phyloP scores from a whole-genome alignment of 2,797 vertebrate species.

The Uromys caudimaculatus region DNA sequence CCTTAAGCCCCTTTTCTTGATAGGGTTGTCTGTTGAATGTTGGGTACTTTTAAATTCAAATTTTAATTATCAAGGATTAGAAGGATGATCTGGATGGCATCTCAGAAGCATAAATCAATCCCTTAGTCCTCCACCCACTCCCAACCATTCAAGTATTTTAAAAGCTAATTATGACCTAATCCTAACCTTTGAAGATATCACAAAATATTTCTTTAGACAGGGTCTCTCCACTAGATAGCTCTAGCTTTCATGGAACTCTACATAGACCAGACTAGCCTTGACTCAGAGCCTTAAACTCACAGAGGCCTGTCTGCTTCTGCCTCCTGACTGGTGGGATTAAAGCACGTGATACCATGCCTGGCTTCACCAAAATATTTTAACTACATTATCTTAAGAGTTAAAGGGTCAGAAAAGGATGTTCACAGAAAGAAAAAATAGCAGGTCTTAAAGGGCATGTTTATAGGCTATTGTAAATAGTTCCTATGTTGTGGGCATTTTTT shows the following conservation, averaged over 20 bases:
- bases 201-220: not conserved
- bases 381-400: not conserved
- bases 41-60: conserved; percentile 37
- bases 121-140: not conserved
- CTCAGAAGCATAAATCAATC: conserved; percentile 52
- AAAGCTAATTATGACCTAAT: conserved; percentile 39
- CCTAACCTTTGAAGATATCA: conserved; percentile 28
- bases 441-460: not conserved
- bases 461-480: conserved; percentile 49
- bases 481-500: not conserved
- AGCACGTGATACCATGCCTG: not conserved
- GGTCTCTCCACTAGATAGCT: not conserved
- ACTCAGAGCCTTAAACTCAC: not conserved
- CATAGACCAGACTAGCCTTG: not conserved
- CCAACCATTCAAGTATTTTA: conserved; percentile 42
- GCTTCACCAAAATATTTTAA: not conserved
- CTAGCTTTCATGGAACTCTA: not conserved
- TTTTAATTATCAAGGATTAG: conserved; percentile 7
- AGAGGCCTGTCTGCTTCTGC: not conserved
- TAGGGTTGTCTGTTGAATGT: conserved; percentile 52
- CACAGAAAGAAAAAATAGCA: not conserved
- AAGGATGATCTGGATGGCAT: conserved; percentile 45
- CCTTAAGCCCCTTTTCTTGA: conserved; percentile 57
- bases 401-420: conserved; percentile 15
- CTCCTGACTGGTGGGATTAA: not conserved